These are phyloP conservation scores for Lanistes nyassanus DNA, from an alignment of 1,140 invertebrate species.

Conservation along the genomic window DNA sequence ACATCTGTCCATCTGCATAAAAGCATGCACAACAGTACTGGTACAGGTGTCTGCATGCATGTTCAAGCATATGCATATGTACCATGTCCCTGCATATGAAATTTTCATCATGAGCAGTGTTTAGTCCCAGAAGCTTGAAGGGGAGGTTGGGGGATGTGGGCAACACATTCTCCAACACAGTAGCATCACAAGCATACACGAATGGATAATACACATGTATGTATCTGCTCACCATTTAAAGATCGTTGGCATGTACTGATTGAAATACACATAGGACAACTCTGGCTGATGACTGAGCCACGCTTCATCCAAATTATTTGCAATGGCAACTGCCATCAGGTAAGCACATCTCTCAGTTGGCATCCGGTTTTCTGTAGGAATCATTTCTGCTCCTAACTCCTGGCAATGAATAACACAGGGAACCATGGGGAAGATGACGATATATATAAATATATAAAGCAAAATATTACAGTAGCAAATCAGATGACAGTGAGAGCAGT, in stretches of 20 bases:
- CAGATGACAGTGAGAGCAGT: no score
- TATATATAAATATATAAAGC: no score
- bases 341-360: slow-evolving; percentile 78
- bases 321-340: slow-evolving; percentile 79
- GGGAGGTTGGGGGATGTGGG: no score
- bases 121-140: no score
- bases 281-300: slow-evolving; percentile 79
- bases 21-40: neutral
- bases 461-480: no score
- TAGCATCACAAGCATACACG: no score
- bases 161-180: neutral
- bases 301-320: slow-evolving; percentile 79
- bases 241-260: slow-evolving; percentile 73
- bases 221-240: slow-evolving; percentile 37
- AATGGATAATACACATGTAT: neutral
- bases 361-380: slow-evolving; percentile 69
- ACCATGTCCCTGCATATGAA: no score
- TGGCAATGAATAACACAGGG: slow-evolving; percentile 17
- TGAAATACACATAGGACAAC: slow-evolving; percentile 74
- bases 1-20: no score
- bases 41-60: neutral
- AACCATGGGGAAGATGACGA: no score
- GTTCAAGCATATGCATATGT: no score
- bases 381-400: slow-evolving; percentile 42
- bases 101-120: no score